Conservation (phyloP, 1,140 invertebrate genomes). For the Bilobella aurantiaca region DNA sequence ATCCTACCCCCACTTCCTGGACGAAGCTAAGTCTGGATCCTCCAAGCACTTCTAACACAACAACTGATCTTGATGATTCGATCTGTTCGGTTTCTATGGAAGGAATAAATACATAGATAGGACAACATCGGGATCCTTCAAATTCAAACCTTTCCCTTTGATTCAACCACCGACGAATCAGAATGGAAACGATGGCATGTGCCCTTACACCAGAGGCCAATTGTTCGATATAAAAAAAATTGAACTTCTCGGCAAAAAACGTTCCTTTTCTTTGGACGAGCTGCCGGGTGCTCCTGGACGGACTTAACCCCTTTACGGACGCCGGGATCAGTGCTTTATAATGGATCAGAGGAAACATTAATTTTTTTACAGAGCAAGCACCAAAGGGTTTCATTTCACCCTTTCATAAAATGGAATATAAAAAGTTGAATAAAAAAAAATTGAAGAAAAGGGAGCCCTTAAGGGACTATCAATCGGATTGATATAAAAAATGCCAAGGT, state of each 20-base stretch:
- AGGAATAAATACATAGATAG: too few relatives aligned
- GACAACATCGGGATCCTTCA: too few relatives aligned
- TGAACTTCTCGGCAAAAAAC: neutral
- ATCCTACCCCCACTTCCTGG: too few relatives aligned
- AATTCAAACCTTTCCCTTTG: too few relatives aligned
- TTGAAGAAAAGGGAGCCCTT: slow-evolving; percentile 6
- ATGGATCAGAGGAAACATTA: neutral
- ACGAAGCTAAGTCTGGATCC: too few relatives aligned
- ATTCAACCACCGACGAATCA: too few relatives aligned
- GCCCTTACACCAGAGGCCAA: too few relatives aligned
- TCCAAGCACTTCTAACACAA: too few relatives aligned
- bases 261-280: neutral
- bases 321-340: neutral
- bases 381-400: slow-evolving; percentile 5
- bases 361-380: neutral
- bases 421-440: slow-evolving; percentile 8
- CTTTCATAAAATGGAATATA: neutral
- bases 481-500: slow-evolving; percentile 11
- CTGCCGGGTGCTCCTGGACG: neutral
- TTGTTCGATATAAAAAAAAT: neutral
- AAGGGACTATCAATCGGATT: slow-evolving; percentile 1
- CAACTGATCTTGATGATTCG: too few relatives aligned
- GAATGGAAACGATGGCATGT: too few relatives aligned
- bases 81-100: too few relatives aligned
- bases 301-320: neutral